phyloP scores from a whole-genome alignment of 1,140 invertebrate genomes.

The Cydia splendana region DNA sequence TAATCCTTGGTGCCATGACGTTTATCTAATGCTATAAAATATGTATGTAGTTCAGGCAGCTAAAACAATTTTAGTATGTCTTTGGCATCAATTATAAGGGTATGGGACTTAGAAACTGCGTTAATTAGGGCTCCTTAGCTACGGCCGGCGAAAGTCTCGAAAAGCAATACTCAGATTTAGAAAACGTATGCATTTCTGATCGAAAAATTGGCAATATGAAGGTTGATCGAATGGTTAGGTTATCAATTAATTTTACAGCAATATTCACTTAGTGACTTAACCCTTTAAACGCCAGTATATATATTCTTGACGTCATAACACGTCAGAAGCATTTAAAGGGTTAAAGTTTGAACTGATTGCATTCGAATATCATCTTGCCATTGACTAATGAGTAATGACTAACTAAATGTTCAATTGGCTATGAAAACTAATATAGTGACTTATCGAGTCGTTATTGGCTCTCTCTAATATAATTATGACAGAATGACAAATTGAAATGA shows the following conservation, averaged over 20 bases:
- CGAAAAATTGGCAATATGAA: conserved; percentile 1
- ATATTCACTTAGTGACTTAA: not conserved
- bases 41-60: too few relatives aligned
- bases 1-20: not conserved
- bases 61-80: too few relatives aligned
- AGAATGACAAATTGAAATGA: conserved; percentile 11
- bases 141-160: conserved; percentile 18
- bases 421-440: conserved; percentile 21
- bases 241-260: not conserved
- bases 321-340: not conserved
- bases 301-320: not conserved
- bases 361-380: conserved; percentile 41
- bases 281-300: conserved; percentile 8
- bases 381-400: conserved; percentile 14
- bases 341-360: conserved; percentile 10
- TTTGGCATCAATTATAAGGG: too few relatives aligned
- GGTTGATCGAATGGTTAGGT: not conserved
- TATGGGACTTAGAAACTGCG: not conserved
- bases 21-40: not conserved
- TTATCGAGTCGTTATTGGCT: conserved; percentile 16
- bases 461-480: conserved; percentile 27
- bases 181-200: conserved; percentile 4
- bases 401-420: conserved; percentile 18
- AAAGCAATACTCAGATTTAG: conserved; percentile 24
- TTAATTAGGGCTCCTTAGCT: not conserved